Percentiles rank a stretch among this genome's conserved stretches.
phyloP scores from a whole-genome alignment of 2,113 vertebrate species.

The Prietella phreatophila region DNA sequence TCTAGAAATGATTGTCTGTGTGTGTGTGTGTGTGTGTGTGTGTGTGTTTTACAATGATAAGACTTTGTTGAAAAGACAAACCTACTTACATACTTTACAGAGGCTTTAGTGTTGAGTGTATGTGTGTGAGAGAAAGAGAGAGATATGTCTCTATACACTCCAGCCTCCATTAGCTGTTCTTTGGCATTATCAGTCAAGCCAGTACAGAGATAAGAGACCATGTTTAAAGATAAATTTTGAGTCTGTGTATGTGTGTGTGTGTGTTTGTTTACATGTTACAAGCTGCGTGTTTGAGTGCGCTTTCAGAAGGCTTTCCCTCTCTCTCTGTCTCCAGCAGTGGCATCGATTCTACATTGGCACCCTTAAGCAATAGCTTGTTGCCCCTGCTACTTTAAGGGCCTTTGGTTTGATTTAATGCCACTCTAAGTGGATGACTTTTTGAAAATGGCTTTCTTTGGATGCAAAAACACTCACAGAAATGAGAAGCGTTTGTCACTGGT shows the following conservation, averaged over 20 bases:
- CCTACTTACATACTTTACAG: not conserved
- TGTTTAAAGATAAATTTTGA: not conserved
- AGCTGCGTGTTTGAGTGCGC: not conserved
- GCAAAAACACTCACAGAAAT: conserved; percentile 41
- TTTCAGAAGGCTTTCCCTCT: conserved; percentile 18
- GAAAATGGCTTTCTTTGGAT: conserved; percentile 3
- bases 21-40: conserved; percentile 29
- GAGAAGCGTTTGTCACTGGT: conserved; percentile 5
- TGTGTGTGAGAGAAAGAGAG: not conserved
- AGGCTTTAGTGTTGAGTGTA: not conserved
- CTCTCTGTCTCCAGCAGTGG: conserved; percentile 18
- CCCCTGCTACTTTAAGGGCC: not conserved
- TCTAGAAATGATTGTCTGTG: conserved; percentile 4
- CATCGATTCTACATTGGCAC: conserved; percentile 33
- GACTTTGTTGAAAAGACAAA: not conserved
- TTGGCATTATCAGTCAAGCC: not conserved
- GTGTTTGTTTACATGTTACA: conserved; percentile 8
- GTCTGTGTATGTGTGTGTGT: not conserved
- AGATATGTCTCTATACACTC: not conserved
- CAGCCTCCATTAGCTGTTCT: not conserved
- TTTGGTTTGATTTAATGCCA: conserved; percentile 44
- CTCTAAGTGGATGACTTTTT: conserved; percentile 41
- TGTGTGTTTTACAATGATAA: not conserved
- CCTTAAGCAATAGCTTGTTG: conserved; percentile 26
- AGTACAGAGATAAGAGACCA: not conserved